phyloP scores from a whole-genome alignment of 2,113 vertebrate genomes.

The Tauraco erythrolophus region DNA sequence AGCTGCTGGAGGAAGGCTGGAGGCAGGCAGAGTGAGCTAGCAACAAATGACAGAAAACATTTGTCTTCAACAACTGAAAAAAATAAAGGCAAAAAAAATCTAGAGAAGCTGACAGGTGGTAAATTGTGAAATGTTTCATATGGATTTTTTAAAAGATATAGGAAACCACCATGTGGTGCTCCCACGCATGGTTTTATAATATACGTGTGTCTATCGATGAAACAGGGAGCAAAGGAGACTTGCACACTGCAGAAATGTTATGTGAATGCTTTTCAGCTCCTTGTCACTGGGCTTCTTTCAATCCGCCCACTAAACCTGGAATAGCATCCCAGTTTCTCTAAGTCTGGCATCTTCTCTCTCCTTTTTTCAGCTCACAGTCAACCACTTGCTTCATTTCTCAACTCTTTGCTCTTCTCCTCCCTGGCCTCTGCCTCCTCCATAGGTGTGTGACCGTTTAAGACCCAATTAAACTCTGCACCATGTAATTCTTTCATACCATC shows the following conservation, averaged over 20 bases:
- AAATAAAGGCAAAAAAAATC: neutral
- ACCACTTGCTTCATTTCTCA: neutral
- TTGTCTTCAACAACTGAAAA: slow-evolving; percentile 17
- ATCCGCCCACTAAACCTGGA: slow-evolving; percentile 33
- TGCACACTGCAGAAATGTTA: neutral
- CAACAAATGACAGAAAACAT: neutral
- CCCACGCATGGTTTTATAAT: slow-evolving; percentile 39
- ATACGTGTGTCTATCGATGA: neutral
- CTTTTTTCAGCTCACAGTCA: neutral
- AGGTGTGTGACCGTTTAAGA: neutral
- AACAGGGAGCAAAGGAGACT: neutral
- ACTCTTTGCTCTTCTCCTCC: neutral
- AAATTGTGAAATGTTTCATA: slow-evolving; percentile 24
- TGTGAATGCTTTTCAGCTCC: neutral
- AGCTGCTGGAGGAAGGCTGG: neutral
- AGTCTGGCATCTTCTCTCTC: slow-evolving; percentile 8
- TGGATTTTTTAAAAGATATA: neutral
- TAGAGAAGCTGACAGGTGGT: slow-evolving; percentile 14
- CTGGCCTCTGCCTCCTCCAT: neutral
- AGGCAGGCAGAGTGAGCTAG: neutral
- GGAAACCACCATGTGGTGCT: slow-evolving; percentile 49
- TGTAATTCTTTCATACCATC: neutral
- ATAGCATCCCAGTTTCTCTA: neutral
- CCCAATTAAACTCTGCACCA: neutral
- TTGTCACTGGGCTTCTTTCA: slow-evolving; percentile 29